phyloP scores from a whole-genome alignment of 2,113 vertebrate species.

The Psilopogon haemacephalus region DNA sequence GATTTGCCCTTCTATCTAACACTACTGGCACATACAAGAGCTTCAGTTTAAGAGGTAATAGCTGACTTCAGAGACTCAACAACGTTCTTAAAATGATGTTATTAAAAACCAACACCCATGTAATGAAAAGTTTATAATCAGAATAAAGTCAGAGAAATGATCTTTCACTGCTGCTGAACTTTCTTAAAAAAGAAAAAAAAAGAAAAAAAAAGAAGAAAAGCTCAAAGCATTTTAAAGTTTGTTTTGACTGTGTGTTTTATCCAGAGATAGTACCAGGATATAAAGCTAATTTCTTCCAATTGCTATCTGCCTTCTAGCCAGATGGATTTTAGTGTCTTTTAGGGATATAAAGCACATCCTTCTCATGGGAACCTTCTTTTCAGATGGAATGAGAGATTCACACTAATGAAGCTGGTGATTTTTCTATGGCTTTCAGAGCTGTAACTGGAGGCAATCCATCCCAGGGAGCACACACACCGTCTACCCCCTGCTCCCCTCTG shows the following conservation, averaged over 20 bases:
- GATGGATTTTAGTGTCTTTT: conserved; percentile 1
- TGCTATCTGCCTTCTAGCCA: conserved; percentile 9
- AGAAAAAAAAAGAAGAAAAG: not conserved
- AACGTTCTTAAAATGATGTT: not conserved
- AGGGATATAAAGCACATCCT: not conserved
- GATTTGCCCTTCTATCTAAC: not conserved
- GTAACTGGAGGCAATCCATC: not conserved
- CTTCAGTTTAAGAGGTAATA: not conserved
- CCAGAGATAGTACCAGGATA: conserved; percentile 7
- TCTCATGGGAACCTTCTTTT: not conserved
- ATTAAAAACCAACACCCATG: not conserved
- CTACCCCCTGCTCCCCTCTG: not conserved
- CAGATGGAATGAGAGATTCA: not conserved
- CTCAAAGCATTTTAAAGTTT: not conserved
- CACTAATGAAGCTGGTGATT: not conserved
- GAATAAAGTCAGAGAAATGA: not conserved
- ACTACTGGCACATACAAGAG: not conserved
- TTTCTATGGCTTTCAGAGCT: not conserved
- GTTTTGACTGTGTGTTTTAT: not conserved
- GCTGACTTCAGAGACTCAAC: not conserved
- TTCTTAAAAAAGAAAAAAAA: not conserved
- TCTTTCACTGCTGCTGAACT: not conserved
- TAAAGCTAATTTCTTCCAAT: conserved; percentile 45
- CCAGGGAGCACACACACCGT: not conserved
- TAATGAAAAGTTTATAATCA: not conserved